Percentiles rank a stretch among this genome's conserved stretches.
Evolutionary conservation across 92 coral and sea anemone species (phyloP).

Genomic region (Bergia puertoricense): DNA sequence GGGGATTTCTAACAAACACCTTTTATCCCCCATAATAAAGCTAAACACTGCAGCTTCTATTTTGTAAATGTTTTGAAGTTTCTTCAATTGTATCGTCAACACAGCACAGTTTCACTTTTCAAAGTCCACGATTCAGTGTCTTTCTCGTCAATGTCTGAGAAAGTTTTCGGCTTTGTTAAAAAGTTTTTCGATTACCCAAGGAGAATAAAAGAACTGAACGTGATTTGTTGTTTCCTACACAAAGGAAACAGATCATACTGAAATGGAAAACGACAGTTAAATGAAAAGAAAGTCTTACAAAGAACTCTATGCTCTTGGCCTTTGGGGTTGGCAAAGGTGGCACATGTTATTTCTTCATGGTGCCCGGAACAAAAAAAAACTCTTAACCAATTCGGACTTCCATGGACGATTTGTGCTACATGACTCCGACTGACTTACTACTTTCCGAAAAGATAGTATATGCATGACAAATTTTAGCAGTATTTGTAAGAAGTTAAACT

Average conservation of each 20-base stretch:
- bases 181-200: neutral
- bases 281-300: too few relatives aligned
- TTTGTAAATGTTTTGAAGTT: too few relatives aligned
- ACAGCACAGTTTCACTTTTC: neutral
- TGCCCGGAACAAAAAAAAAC: neutral
- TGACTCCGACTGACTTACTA: neutral
- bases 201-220: too few relatives aligned
- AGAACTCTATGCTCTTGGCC: neutral
- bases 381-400: neutral
- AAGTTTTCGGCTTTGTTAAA: neutral
- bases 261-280: neutral
- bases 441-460: neutral
- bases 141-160: neutral
- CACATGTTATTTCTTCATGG: too few relatives aligned
- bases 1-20: neutral
- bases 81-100: too few relatives aligned
- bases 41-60: too few relatives aligned
- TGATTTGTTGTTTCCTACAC: neutral
- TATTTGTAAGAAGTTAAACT: neutral
- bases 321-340: too few relatives aligned
- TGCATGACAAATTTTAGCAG: neutral
- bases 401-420: neutral
- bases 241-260: too few relatives aligned
- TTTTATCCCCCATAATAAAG: too few relatives aligned
- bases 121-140: neutral